Evolutionary conservation across 2,797 vertebrate genomes (phyloP).

Genomic region (Emys orbicularis): DNA sequence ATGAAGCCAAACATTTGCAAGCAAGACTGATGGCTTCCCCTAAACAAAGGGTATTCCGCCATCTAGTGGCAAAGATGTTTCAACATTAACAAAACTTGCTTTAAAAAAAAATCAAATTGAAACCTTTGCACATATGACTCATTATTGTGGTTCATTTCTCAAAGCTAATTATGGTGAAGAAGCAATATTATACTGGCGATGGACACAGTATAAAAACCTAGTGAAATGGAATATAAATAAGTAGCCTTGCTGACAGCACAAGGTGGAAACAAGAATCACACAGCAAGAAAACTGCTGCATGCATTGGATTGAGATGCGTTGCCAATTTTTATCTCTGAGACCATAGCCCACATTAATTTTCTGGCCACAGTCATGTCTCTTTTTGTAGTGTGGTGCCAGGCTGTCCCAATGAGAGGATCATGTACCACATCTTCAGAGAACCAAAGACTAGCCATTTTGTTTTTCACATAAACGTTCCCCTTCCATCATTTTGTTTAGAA

Average conservation of each 20-base stretch:
- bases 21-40: background rate
- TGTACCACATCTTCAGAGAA: background rate
- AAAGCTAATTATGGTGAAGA: background rate
- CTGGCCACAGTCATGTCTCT: background rate
- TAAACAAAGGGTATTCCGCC: constrained; percentile 72
- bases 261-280: background rate
- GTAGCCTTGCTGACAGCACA: background rate
- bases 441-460: background rate
- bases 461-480: background rate
- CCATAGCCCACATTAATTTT: background rate
- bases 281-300: background rate
- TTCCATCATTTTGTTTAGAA: background rate
- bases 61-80: constrained; percentile 73
- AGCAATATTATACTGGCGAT: background rate
- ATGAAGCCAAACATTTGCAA: background rate
- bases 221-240: background rate
- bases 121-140: background rate
- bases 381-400: background rate
- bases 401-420: background rate
- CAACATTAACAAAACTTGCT: background rate
- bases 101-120: background rate
- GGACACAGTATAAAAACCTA: background rate
- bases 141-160: accelerated
- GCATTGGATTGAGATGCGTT: background rate
- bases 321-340: background rate